A percentile compares a stretch with the other conserved stretches of the same genome.
These are phyloP conservation scores for Choristoneura fumiferana DNA, from an alignment of 1,140 invertebrate genomes.

Conservation along the genomic window DNA sequence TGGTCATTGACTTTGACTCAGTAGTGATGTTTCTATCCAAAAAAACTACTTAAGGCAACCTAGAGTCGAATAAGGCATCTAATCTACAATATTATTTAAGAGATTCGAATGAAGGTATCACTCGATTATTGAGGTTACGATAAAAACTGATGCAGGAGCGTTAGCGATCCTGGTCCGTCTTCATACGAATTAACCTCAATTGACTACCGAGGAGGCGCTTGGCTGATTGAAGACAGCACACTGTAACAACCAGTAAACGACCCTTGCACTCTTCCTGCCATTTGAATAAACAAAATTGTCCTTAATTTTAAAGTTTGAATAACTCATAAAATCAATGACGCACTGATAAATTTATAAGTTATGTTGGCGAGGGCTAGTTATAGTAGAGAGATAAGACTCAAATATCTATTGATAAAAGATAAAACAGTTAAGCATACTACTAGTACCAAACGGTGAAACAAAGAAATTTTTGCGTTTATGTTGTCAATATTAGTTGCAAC, in stretches of 20 bases:
- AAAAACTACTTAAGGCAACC: too few relatives aligned
- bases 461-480: neutral
- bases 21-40: too few relatives aligned
- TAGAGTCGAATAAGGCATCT: too few relatives aligned
- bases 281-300: conserved; percentile 39
- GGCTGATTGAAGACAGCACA: conserved; percentile 68
- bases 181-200: conserved; percentile 76
- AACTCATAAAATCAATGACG: neutral
- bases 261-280: conserved; percentile 42
- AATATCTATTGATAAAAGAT: conserved; percentile 10
- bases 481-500: too few relatives aligned
- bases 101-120: conserved; percentile 52
- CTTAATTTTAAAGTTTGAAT: conserved; percentile 19
- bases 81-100: conserved; percentile 33
- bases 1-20: too few relatives aligned
- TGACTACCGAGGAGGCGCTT: conserved; percentile 70
- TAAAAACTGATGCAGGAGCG: conserved; percentile 70
- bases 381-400: neutral
- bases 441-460: neutral
- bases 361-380: neutral
- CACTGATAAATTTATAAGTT: neutral
- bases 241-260: conserved; percentile 50
- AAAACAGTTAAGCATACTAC: neutral
- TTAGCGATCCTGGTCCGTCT: conserved; percentile 69
- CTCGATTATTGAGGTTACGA: conserved; percentile 65